Evolutionary conservation across 1,140 invertebrate genomes (phyloP), one percentile per base, ranked within the genome.

Genomic region (Zaprionus inermis): DNA sequence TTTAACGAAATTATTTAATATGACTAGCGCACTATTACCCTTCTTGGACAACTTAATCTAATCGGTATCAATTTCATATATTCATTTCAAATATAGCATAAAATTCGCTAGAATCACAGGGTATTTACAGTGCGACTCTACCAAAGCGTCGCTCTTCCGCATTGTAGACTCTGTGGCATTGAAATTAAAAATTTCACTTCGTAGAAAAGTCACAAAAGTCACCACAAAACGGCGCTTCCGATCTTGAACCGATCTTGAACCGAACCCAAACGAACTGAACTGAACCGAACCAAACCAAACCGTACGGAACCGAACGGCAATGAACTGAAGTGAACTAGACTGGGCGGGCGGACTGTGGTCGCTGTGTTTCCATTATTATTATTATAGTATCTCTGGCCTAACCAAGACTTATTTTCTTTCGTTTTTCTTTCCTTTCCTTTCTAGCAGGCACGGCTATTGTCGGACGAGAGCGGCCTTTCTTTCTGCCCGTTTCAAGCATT

Each of bases 111-210:
- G 5, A 41, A 0, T 41, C 6, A 2, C 12, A 59, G 57, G 14
- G 57, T 59, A 30, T 59, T 22, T 24, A 0, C 11, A 30, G 5
- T 64, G 32, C 49, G 22, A 18, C 38, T 30, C 14, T 24, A 1
- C 12, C 32, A 36, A 70, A 63, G 12, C 32, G 34, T 71, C 55
- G 61, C 66, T 66, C 54, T 78, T 85, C 63, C 61, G 52, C 72
- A 72, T 86, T 86, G 82, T 85, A 54, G 58, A 81, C 66, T 72
- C 78, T 66, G 81, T 79, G 82, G 68, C 76, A 86, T 85, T 86
- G 72, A 76, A 67, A 61, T 54, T 18, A n/a, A 64, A 79, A 83
- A 79, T 86, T 86, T 86, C 83, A 88, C 83, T 86, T 86, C 66
- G 58, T 77, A 88, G 83, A 88, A 86, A 83, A 76, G 69, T 61